Evolutionary conservation across 2,888 invertebrate species (phyloP).

Genomic region (Chymomyza amoena): DNA sequence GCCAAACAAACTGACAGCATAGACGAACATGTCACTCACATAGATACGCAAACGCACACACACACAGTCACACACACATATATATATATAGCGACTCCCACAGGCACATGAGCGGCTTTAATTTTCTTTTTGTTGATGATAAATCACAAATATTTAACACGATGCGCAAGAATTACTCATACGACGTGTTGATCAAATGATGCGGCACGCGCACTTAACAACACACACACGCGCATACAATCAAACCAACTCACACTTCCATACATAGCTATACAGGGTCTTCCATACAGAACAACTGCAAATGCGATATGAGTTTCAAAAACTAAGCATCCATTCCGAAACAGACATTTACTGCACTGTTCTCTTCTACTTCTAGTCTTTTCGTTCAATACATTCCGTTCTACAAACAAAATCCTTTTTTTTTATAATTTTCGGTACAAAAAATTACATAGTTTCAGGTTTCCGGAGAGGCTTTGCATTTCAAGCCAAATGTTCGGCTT

Average conservation of each 20-base stretch:
- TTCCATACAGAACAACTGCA: background rate
- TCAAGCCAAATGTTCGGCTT: too few species aligned
- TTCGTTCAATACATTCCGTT: too few species aligned
- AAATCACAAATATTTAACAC: conserved; percentile 59
- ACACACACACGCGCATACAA: background rate
- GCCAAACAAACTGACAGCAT: conserved; percentile 6
- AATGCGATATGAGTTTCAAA: too few species aligned
- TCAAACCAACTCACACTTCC: background rate
- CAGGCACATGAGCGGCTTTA: conserved; percentile 39
- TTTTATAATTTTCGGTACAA: too few species aligned
- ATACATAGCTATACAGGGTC: conserved; percentile 19
- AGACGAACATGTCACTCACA: background rate
- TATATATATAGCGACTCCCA: background rate
- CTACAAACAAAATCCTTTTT: too few species aligned
- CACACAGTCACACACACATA: background rate
- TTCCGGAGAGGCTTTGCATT: too few species aligned
- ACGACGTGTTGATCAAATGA: conserved; percentile 6
- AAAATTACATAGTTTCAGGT: too few species aligned
- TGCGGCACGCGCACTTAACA: conserved; percentile 4
- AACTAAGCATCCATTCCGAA: too few species aligned
- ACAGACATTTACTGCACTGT: too few species aligned
- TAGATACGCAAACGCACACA: background rate
- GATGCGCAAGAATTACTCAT: conserved; percentile 44
- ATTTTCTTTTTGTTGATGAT: conserved; percentile 54
- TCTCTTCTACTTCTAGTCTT: too few species aligned